phyloP scores from a whole-genome alignment of 2,888 invertebrate genomes.

The Aspidiotus destructor region DNA sequence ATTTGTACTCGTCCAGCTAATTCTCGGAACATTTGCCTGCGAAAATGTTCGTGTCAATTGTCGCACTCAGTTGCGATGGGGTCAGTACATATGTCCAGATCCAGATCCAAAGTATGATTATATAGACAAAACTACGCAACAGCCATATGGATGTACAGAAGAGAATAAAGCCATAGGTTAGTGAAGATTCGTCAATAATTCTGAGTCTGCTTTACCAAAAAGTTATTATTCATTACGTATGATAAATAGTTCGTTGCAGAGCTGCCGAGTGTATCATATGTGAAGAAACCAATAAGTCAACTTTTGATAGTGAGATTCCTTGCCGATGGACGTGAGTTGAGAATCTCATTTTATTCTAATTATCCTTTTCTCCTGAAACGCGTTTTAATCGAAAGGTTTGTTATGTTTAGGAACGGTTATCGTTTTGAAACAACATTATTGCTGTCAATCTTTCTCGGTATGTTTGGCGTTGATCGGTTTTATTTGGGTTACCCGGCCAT shows the following conservation, averaged over 20 bases:
- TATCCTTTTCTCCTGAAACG: constrained; percentile 13
- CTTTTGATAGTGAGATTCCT: constrained; percentile 70
- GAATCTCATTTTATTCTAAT: constrained; percentile 11
- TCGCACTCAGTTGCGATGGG: constrained; percentile 62
- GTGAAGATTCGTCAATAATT: constrained; percentile 4
- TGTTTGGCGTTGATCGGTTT: constrained; percentile 95
- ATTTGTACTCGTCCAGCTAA: no score
- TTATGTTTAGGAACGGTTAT: constrained; percentile 74
- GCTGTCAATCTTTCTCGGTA: constrained; percentile 91
- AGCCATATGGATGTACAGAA: constrained; percentile 65
- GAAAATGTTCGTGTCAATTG: neutral
- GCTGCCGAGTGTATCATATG: constrained; percentile 77
- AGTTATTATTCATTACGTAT: neutral
- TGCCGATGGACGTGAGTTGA: constrained; percentile 90
- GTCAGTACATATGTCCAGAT: constrained; percentile 70
- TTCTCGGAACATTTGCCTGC: neutral
- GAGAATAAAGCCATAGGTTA: constrained; percentile 72
- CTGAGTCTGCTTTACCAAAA: neutral
- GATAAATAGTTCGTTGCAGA: constrained; percentile 25
- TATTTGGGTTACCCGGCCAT: constrained; percentile 97
- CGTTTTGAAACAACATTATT: constrained; percentile 83
- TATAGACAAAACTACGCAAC: constrained; percentile 83
- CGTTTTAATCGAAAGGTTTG: constrained; percentile 55
- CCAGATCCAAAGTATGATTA: constrained; percentile 49
- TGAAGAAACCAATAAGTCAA: constrained; percentile 63